phyloP scores from a whole-genome alignment of 2,888 invertebrate genomes.

The Labia minor region DNA sequence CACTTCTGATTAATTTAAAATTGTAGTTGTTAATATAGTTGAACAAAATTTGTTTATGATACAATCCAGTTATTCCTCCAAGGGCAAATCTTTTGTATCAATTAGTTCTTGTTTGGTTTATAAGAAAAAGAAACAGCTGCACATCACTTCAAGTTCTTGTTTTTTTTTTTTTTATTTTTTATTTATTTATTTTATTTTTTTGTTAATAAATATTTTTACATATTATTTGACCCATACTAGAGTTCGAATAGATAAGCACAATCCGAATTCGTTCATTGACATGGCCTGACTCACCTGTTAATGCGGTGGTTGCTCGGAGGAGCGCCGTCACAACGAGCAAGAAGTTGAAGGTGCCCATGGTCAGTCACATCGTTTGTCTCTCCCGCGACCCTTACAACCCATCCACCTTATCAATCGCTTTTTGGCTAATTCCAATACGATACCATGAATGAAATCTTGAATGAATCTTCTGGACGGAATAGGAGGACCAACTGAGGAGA shows the following conservation, averaged over 20 bases:
- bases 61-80: background rate
- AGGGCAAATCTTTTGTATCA: conserved; percentile 13
- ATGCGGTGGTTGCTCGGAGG: background rate
- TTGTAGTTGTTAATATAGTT: background rate
- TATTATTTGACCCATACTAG: conserved; percentile 3
- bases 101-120: background rate
- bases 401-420: too few species aligned
- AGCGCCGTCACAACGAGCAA: background rate
- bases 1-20: background rate
- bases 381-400: background rate
- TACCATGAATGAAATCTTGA: background rate
- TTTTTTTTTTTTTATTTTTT: background rate
- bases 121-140: background rate
- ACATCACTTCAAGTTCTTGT: background rate
- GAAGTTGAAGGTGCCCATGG: background rate
- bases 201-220: too few species aligned
- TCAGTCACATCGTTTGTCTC: background rate
- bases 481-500: background rate
- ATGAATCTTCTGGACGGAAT: background rate
- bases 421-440: background rate
- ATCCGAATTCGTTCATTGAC: background rate
- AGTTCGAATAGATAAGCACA: too few species aligned
- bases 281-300: background rate
- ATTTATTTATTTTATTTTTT: too few species aligned
- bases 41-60: background rate